Percentiles rank a stretch among this genome's conserved stretches.
Evolutionary conservation across 2,888 invertebrate genomes (phyloP).

Genomic region (Lepetodrilus schrolli): DNA sequence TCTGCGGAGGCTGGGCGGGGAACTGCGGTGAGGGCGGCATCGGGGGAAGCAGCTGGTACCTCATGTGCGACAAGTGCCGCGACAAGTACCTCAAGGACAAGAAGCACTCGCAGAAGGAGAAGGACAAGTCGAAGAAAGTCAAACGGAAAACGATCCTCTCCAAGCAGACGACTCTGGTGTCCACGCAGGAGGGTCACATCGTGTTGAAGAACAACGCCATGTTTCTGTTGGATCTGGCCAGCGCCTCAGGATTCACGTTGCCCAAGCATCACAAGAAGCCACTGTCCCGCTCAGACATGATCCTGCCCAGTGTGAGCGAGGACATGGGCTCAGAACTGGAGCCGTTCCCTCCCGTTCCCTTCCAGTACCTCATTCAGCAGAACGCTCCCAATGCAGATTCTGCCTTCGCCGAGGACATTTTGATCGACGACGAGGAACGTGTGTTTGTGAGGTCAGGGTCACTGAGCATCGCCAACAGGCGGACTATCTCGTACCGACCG

Average conservation of each 20-base stretch:
- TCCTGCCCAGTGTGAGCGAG: conserved; percentile 71
- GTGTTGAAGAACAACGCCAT: conserved; percentile 94
- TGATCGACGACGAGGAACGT: conserved; percentile 67
- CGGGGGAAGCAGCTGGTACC: conserved; percentile 87
- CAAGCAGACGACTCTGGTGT: conserved; percentile 67
- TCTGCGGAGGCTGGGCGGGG: conserved; percentile 91
- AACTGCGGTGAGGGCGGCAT: conserved; percentile 90
- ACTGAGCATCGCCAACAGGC: conserved; percentile 55
- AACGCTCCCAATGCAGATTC: conserved; percentile 71
- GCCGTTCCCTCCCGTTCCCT: conserved; percentile 70
- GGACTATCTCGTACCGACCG: conserved; percentile 53
- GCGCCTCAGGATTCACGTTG: conserved; percentile 80
- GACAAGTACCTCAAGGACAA: conserved; percentile 81
- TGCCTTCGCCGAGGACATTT: conserved; percentile 73
- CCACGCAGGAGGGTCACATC: conserved; percentile 79
- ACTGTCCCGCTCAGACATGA: conserved; percentile 50
- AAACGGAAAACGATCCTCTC: conserved; percentile 57
- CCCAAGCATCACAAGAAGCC: conserved; percentile 64
- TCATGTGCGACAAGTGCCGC: conserved; percentile 92
- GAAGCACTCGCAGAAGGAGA: conserved; percentile 65
- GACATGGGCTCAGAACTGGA: conserved; percentile 64
- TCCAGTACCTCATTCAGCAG: conserved; percentile 66
- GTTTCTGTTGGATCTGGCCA: conserved; percentile 91
- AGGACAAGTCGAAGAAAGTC: conserved; percentile 73
- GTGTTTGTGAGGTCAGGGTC: conserved; percentile 69